Conservation (phyloP, 2,888 invertebrate species). For the Volucella zonaria region DNA sequence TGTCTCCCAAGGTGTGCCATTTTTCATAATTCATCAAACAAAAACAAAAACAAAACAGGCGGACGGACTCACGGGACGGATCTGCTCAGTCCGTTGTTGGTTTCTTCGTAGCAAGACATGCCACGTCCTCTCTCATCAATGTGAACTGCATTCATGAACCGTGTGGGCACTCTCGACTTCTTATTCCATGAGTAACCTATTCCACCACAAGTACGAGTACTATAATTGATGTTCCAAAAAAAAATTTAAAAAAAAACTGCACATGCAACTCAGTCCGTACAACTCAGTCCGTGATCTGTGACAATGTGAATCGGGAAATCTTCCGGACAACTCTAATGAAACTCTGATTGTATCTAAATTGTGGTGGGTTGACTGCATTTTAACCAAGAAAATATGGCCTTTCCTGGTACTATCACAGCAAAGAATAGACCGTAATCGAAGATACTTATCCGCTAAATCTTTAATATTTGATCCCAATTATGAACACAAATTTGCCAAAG, state of each 20-base stretch:
- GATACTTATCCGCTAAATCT: constrained; percentile 55
- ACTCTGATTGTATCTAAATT: constrained; percentile 60
- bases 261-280: constrained; percentile 26
- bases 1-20: constrained; percentile 73
- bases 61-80: constrained; percentile 42
- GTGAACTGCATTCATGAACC: constrained; percentile 63
- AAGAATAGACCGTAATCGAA: constrained; percentile 69
- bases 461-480: constrained; percentile 54
- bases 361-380: constrained; percentile 51
- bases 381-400: constrained; percentile 45
- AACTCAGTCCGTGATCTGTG: constrained; percentile 62
- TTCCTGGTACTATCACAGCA: constrained; percentile 45
- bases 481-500: constrained; percentile 55
- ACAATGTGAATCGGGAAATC: constrained; percentile 68
- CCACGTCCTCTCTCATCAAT: constrained; percentile 60
- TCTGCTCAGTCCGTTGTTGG: constrained; percentile 59
- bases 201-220: constrained; percentile 2
- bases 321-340: constrained; percentile 65
- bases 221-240: constrained; percentile 61
- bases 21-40: constrained; percentile 74
- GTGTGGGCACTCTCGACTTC: constrained; percentile 65
- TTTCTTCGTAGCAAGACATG: constrained; percentile 28
- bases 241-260: constrained; percentile 1
- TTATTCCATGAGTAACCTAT: constrained; percentile 11
- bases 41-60: constrained; percentile 70